Conservation (phyloP, 2,113 vertebrate species). For the Ailuropoda melanoleuca region DNA sequence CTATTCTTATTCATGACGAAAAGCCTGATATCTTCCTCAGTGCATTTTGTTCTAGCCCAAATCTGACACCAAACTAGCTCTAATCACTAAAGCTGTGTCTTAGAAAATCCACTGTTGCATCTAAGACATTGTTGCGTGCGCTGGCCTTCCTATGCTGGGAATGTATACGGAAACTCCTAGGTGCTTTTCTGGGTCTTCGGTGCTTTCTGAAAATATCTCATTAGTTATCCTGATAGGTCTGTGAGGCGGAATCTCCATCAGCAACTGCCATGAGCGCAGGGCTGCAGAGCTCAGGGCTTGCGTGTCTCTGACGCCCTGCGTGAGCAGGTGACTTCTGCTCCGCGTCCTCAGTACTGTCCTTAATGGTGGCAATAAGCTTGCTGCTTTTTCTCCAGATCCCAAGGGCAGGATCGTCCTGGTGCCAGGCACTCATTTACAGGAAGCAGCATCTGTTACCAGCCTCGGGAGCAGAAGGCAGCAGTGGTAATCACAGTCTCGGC, state of each 20-base stretch:
- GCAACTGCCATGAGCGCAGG: background rate
- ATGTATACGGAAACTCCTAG: background rate
- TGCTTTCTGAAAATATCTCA: background rate
- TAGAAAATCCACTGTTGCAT: background rate
- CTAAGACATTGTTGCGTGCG: background rate
- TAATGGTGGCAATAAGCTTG: conserved; percentile 62
- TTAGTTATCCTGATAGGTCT: background rate
- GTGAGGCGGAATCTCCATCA: background rate
- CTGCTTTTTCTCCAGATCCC: conserved; percentile 64
- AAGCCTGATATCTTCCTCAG: background rate
- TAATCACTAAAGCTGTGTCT: background rate
- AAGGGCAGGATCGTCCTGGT: conserved; percentile 64
- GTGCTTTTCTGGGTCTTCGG: background rate
- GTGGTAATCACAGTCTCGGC: conserved; percentile 65
- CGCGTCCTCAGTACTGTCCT: background rate
- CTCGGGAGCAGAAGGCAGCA: conserved; percentile 73
- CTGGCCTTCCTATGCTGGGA: background rate
- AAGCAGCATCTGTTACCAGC: conserved; percentile 69
- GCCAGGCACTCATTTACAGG: conserved; percentile 67
- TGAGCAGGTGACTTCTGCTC: background rate
- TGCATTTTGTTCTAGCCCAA: background rate
- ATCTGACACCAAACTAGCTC: background rate
- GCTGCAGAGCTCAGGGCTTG: background rate
- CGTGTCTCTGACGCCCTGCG: background rate
- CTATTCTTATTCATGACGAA: background rate